Evolutionary conservation across 2,888 invertebrate species (phyloP).

Genomic region (Drosophila leonis): DNA sequence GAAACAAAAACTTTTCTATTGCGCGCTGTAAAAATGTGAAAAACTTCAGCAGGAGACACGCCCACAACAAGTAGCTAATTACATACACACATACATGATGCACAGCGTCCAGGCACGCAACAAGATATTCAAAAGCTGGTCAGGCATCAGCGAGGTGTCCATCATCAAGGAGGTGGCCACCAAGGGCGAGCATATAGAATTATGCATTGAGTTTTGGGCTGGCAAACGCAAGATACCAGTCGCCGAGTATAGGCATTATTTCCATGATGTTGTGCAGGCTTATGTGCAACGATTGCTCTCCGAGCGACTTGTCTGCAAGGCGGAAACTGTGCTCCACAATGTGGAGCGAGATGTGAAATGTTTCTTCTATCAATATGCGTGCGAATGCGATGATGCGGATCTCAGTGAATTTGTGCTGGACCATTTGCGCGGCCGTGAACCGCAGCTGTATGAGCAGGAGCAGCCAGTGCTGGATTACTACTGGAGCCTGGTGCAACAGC

Average conservation of each 20-base stretch:
- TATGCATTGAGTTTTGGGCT: constrained; percentile 83
- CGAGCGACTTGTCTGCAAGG: constrained; percentile 83
- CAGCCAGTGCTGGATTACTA: constrained; percentile 76
- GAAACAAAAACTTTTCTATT: constrained; percentile 6
- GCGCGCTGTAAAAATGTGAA: constrained; percentile 42
- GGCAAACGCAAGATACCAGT: constrained; percentile 69
- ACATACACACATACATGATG: constrained; percentile 48
- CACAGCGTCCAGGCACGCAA: constrained; percentile 73
- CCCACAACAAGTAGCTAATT: constrained; percentile 3
- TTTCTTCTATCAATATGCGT: constrained; percentile 86
- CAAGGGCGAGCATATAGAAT: constrained; percentile 84
- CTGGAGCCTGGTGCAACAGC: constrained; percentile 78
- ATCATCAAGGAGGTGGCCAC: constrained; percentile 84
- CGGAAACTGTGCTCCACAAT: constrained; percentile 81
- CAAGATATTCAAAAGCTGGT: constrained; percentile 83
- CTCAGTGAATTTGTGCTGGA: constrained; percentile 89
- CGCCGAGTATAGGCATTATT: constrained; percentile 77
- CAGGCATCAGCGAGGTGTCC: constrained; percentile 80
- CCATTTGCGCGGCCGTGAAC: constrained; percentile 87
- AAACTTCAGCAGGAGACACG: constrained; percentile 12
- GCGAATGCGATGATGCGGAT: constrained; percentile 87
- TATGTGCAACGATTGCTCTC: constrained; percentile 83
- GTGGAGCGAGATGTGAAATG: constrained; percentile 82
- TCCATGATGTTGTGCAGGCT: constrained; percentile 83
- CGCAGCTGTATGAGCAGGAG: constrained; percentile 76